Conservation (phyloP, 2,888 invertebrate species). For the Epinotia brunnichana region DNA sequence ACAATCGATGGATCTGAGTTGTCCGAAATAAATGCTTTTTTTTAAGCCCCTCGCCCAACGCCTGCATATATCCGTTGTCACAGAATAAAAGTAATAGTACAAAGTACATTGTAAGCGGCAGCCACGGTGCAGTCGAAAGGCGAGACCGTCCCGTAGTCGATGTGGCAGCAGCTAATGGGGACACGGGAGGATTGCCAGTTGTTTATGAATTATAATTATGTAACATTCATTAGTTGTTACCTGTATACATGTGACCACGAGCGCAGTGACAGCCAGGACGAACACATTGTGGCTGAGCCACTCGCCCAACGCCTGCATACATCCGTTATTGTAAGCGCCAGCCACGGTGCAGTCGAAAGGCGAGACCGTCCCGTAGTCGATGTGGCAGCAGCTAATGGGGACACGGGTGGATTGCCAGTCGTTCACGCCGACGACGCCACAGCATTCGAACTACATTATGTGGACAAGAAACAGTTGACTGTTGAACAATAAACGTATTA, state of each 20-base stretch:
- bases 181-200: background rate
- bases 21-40: no score
- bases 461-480: slow-evolving; percentile 65
- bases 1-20: no score
- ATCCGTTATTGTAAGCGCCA: slow-evolving; percentile 75
- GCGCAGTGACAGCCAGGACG: slow-evolving; percentile 61
- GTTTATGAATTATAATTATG: no score
- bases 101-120: background rate
- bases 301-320: slow-evolving; percentile 79
- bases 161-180: background rate
- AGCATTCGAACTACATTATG: slow-evolving; percentile 88
- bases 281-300: slow-evolving; percentile 71
- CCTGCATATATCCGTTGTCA: background rate
- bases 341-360: slow-evolving; percentile 68
- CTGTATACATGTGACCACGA: slow-evolving; percentile 67
- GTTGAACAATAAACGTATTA: slow-evolving; percentile 33
- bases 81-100: no score
- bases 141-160: background rate
- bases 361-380: slow-evolving; percentile 75
- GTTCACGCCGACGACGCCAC: slow-evolving; percentile 81
- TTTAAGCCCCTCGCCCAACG: background rate
- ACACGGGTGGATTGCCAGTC: slow-evolving; percentile 82
- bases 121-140: background rate
- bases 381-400: slow-evolving; percentile 86
- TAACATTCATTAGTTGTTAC: slow-evolving; percentile 49